phyloP scores from a whole-genome alignment of 2,113 vertebrate genomes.

The Dipodomys spectabilis region DNA sequence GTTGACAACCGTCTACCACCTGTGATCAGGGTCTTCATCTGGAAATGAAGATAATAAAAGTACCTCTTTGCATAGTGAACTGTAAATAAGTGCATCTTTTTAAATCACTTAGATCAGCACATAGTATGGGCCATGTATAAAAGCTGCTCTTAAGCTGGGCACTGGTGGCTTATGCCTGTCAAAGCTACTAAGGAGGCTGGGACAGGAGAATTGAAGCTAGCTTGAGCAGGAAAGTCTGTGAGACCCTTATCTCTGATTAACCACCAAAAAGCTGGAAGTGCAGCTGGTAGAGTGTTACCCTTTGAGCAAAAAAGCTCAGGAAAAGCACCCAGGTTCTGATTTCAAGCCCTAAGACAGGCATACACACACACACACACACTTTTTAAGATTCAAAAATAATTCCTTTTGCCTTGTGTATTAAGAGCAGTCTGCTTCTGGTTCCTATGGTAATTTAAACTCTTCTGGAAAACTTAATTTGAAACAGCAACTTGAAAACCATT shows the following conservation, averaged over 20 bases:
- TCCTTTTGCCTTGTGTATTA: background rate
- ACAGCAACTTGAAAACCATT: background rate
- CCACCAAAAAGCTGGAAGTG: too few relatives aligned
- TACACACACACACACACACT: too few relatives aligned
- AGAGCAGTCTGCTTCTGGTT: background rate
- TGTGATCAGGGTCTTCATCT: background rate
- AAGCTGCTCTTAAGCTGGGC: background rate
- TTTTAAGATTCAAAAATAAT: too few relatives aligned
- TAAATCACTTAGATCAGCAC: background rate
- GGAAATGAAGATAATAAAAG: background rate
- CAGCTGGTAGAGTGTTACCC: too few relatives aligned
- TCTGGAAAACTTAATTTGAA: conserved; percentile 29
- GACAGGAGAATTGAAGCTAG: too few relatives aligned
- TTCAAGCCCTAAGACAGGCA: too few relatives aligned
- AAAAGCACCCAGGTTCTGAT: too few relatives aligned
- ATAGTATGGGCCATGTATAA: background rate
- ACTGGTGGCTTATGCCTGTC: background rate
- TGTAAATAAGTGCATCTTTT: too few relatives aligned
- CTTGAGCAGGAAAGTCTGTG: too few relatives aligned
- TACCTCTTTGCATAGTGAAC: too few relatives aligned
- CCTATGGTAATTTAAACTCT: background rate
- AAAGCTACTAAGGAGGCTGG: background rate
- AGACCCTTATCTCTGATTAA: too few relatives aligned
- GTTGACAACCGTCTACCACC: background rate
- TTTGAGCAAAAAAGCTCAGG: too few relatives aligned